phyloP scores from a whole-genome alignment of 2,797 vertebrate genomes.

The Furcifer pardalis region DNA sequence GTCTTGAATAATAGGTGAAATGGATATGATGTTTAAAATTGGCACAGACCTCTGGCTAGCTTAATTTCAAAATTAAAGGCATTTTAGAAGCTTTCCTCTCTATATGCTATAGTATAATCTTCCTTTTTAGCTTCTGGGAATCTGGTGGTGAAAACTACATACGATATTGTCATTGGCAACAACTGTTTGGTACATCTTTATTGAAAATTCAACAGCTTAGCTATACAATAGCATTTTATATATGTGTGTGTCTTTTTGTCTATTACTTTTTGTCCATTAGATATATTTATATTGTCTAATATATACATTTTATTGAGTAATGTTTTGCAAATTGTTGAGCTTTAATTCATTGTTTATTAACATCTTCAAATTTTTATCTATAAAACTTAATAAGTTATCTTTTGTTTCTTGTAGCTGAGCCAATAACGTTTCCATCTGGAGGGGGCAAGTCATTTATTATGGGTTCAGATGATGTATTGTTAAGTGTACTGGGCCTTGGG shows the following conservation, averaged over 20 bases:
- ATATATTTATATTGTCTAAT: too few relatives aligned
- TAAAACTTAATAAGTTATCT: slow-evolving; percentile 76
- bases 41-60: neutral
- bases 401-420: slow-evolving; percentile 88
- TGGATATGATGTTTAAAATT: neutral
- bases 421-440: slow-evolving; percentile 90
- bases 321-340: neutral
- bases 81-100: neutral
- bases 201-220: neutral
- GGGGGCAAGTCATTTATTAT: slow-evolving; percentile 97
- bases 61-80: neutral
- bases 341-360: slow-evolving; percentile 31
- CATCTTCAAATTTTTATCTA: slow-evolving; percentile 58
- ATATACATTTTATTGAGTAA: neutral
- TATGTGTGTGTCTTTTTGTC: too few relatives aligned
- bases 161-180: neutral
- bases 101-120: neutral
- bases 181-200: neutral
- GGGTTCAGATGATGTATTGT: slow-evolving; percentile 93
- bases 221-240: neutral
- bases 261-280: too few relatives aligned
- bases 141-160: neutral
- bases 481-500: slow-evolving; percentile 95
- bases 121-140: neutral
- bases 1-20: neutral